A percentile compares a stretch with the other conserved stretches of the same genome.
phyloP scores from a whole-genome alignment of 1,140 invertebrate genomes.

The Formica selysi region DNA sequence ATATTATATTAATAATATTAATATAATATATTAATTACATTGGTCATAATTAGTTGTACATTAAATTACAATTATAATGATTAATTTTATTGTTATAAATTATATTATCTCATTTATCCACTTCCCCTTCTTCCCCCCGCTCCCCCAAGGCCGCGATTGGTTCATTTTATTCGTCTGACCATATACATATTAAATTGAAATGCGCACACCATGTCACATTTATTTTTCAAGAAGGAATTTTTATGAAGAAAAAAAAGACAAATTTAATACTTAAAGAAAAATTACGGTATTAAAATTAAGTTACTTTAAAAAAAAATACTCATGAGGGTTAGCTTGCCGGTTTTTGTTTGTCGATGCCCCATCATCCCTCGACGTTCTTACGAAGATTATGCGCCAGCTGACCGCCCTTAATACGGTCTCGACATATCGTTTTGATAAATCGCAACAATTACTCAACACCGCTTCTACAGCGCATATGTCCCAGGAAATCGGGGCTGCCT shows the following conservation, averaged over 20 bases:
- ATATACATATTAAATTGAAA: slow-evolving; percentile 9
- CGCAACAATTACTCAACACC: slow-evolving; percentile 80
- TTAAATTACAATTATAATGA: slow-evolving; percentile 46
- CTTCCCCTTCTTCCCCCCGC: too few relatives aligned
- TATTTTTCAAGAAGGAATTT: background rate
- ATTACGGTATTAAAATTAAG: slow-evolving; percentile 10
- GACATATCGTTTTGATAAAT: slow-evolving; percentile 82
- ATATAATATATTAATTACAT: slow-evolving; percentile 49
- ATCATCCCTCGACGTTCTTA: slow-evolving; percentile 53
- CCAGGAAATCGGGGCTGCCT: slow-evolving; percentile 66
- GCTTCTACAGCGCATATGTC: slow-evolving; percentile 77
- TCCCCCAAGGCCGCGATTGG: slow-evolving; percentile 10
- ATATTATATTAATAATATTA: slow-evolving; percentile 41
- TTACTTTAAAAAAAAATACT: background rate
- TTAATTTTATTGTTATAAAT: slow-evolving; percentile 50
- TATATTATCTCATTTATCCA: slow-evolving; percentile 38
- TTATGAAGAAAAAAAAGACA: background rate
- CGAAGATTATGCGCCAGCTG: slow-evolving; percentile 71
- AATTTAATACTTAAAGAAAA: slow-evolving; percentile 19
- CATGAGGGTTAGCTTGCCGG: background rate
- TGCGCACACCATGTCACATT: background rate
- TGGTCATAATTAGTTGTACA: slow-evolving; percentile 46
- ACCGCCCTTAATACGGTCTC: slow-evolving; percentile 75
- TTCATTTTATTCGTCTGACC: slow-evolving; percentile 11
- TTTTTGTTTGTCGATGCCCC: background rate